Evolutionary conservation across 2,888 invertebrate species (phyloP).

Genomic region (Cyclophora punctaria): DNA sequence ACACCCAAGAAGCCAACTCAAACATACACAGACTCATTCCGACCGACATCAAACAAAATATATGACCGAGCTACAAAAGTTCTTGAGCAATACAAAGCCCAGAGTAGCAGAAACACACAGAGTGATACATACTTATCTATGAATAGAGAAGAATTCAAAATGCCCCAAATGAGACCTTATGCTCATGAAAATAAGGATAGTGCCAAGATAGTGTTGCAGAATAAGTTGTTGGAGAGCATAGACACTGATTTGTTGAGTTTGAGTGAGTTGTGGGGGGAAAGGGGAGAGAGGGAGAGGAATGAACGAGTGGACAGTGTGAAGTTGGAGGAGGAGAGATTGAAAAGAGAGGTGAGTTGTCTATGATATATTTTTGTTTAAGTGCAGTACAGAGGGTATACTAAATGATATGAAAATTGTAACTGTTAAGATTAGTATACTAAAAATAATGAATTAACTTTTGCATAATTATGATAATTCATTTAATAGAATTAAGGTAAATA

Average conservation of each 20-base stretch:
- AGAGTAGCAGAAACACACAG: constrained; percentile 39
- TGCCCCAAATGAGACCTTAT: constrained; percentile 62
- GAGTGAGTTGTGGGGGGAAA: constrained; percentile 79
- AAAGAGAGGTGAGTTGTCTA: constrained; percentile 78
- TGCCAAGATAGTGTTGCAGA: constrained; percentile 29
- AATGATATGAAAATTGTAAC: not conserved
- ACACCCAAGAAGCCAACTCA: constrained; percentile 50
- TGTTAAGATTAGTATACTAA: not conserved
- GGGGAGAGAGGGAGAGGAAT: constrained; percentile 36
- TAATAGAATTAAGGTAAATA: too few species aligned
- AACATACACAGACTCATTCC: constrained; percentile 33
- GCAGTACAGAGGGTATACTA: not conserved
- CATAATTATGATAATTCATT: too few species aligned
- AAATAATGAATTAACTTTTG: not conserved
- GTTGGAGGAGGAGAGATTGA: constrained; percentile 84
- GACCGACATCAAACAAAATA: constrained; percentile 61
- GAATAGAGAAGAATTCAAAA: constrained; percentile 53
- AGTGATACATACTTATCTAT: constrained; percentile 38
- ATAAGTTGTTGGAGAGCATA: constrained; percentile 50
- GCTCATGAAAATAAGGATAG: constrained; percentile 36
- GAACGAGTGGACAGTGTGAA: constrained; percentile 60
- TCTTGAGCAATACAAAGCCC: constrained; percentile 58
- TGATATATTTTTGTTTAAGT: not conserved
- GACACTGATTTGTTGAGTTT: constrained; percentile 72
- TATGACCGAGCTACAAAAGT: constrained; percentile 61